Conservation (phyloP, 2,888 invertebrate species). For the Gari tellinella region DNA sequence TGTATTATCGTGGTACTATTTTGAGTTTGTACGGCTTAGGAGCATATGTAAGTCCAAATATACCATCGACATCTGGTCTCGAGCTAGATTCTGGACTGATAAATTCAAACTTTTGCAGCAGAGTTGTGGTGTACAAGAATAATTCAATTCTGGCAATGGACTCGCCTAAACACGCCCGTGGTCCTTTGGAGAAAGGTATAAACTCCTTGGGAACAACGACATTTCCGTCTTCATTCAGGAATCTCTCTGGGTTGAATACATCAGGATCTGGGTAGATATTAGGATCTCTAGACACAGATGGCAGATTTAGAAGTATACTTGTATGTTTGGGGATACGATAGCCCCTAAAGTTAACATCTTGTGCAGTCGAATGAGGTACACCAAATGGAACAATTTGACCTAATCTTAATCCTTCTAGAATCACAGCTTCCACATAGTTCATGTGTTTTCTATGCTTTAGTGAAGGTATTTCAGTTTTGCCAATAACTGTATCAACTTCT, state of each 20-base stretch:
- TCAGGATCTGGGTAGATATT: conserved; percentile 32
- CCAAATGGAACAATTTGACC: conserved; percentile 35
- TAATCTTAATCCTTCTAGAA: conserved; percentile 37
- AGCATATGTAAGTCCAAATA: conserved; percentile 33
- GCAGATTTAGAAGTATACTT: conserved; percentile 29
- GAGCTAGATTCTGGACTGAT: no score
- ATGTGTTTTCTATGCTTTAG: conserved; percentile 25
- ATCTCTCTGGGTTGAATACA: conserved; percentile 40
- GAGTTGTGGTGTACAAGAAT: conserved; percentile 40
- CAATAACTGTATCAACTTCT: conserved; percentile 38
- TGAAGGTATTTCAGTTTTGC: conserved; percentile 10
- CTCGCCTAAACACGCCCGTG: conserved; percentile 47
- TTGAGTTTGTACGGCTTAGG: conserved; percentile 25
- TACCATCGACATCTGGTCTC: conserved; percentile 2
- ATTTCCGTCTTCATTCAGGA: conserved; percentile 15
- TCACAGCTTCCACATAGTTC: conserved; percentile 33
- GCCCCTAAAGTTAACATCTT: conserved; percentile 35
- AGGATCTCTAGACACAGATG: conserved; percentile 42
- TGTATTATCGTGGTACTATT: no score
- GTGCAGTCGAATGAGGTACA: conserved; percentile 33
- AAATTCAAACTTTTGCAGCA: conserved; percentile 34
- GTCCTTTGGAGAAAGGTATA: conserved; percentile 42
- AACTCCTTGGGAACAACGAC: conserved; percentile 30
- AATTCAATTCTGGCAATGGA: conserved; percentile 15
- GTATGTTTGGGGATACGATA: conserved; percentile 40